A percentile compares a stretch with the other conserved stretches of the same genome.
Evolutionary conservation across 2,797 vertebrate genomes (phyloP).

Genomic region (Phoeniculus purpureus): DNA sequence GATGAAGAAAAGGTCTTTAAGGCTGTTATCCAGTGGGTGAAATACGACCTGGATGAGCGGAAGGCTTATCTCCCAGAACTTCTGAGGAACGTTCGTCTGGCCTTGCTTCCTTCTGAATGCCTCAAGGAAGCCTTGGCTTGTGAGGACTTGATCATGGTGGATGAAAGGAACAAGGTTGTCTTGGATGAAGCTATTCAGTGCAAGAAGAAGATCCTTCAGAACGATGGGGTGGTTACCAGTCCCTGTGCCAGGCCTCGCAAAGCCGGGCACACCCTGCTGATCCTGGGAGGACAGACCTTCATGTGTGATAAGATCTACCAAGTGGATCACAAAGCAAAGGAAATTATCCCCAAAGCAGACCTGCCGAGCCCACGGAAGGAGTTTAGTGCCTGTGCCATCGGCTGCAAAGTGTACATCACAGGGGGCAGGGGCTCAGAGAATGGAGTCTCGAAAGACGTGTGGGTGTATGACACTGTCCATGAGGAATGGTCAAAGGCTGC

Average conservation of each 20-base stretch:
- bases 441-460: slow-evolving; percentile 93
- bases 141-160: slow-evolving; percentile 88
- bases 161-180: slow-evolving; percentile 85
- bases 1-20: slow-evolving; percentile 91
- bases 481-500: slow-evolving; percentile 95
- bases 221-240: slow-evolving; percentile 89
- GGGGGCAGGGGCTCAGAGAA: slow-evolving; percentile 93
- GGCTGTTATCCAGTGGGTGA: slow-evolving; percentile 91
- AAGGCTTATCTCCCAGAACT: slow-evolving; percentile 87
- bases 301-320: slow-evolving; percentile 98
- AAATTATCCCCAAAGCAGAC: slow-evolving; percentile 93
- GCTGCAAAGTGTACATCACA: slow-evolving; percentile 93
- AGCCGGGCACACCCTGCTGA: slow-evolving; percentile 91
- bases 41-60: slow-evolving; percentile 83
- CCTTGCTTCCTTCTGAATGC: slow-evolving; percentile 89
- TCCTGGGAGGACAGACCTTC: slow-evolving; percentile 94
- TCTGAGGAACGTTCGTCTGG: slow-evolving; percentile 86
- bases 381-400: slow-evolving; percentile 93
- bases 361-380: slow-evolving; percentile 94
- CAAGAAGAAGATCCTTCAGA: slow-evolving; percentile 90
- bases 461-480: slow-evolving; percentile 92
- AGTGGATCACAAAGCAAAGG: slow-evolving; percentile 93
- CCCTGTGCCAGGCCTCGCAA: slow-evolving; percentile 91
- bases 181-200: slow-evolving; percentile 91
- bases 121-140: slow-evolving; percentile 87